Conservation (phyloP, 2,888 invertebrate species). For the Oxyteleia sp. region DNA sequence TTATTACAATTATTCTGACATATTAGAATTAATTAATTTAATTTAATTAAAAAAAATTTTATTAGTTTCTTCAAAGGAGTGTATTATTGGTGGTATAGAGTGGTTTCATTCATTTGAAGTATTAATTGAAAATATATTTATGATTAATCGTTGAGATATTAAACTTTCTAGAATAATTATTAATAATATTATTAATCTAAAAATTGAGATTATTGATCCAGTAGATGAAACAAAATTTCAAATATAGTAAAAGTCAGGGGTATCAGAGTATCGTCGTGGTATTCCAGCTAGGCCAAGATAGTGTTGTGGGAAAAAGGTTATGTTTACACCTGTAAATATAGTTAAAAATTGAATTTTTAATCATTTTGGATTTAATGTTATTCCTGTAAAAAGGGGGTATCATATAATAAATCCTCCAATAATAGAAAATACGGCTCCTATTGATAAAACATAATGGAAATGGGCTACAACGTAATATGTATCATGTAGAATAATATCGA, state of each 20-base stretch:
- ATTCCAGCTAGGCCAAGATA: conserved; percentile 92
- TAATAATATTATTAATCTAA: conserved; percentile 89
- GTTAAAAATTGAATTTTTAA: conserved; percentile 91
- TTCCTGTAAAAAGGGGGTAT: conserved; percentile 93
- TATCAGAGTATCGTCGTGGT: conserved; percentile 93
- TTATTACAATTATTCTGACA: conserved; percentile 90
- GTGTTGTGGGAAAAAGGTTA: conserved; percentile 94
- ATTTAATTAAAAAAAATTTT: conserved; percentile 88
- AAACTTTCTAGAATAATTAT: conserved; percentile 90
- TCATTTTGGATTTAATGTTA: conserved; percentile 89
- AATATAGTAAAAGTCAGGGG: conserved; percentile 90
- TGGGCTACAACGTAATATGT: conserved; percentile 95
- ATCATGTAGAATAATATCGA: conserved; percentile 93
- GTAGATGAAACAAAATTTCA: conserved; percentile 92
- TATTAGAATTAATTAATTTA: conserved; percentile 87
- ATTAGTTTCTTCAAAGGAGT: conserved; percentile 76
- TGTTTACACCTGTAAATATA: conserved; percentile 93
- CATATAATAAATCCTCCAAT: conserved; percentile 92
- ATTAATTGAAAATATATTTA: conserved; percentile 86
- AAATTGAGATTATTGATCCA: conserved; percentile 90
- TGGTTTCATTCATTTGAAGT: conserved; percentile 90
- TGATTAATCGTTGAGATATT: conserved; percentile 88
- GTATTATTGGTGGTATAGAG: conserved; percentile 78
- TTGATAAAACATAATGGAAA: conserved; percentile 94
- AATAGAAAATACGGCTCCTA: conserved; percentile 94